Evolutionary conservation across 2,888 invertebrate genomes (phyloP), one percentile per base, ranked within the genome.

Genomic region (Hirtodrosophila histrioides): DNA sequence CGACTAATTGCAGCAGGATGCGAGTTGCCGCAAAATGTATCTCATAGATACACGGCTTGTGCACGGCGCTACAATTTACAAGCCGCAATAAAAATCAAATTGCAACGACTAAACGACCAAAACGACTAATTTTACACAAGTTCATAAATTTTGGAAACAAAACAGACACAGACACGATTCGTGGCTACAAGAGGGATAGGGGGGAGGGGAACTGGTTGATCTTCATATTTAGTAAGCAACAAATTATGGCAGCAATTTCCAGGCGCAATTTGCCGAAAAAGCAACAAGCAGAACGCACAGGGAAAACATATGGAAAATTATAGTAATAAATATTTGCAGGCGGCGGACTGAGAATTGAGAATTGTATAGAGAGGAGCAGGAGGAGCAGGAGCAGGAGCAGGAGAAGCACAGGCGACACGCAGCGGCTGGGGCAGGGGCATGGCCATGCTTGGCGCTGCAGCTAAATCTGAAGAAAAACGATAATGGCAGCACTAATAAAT

Each of bases 401-500:
- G 4, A 5, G 31, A 11, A 17, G 46, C 3, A 8, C 35, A 48
- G 55, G 72, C 68, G 79, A 73, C 81, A 81, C 75, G 69, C 82
- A 68, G 75, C 67, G 4, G 27, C 49, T 31, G 53, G 33, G 9
- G 7, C 7, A 3, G 27, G n/a, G 12, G 37, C 53, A 39, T 12
- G 17, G 17, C 17, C 41, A 12, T 43, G 36, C 58, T 58, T 17
- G 71, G 48, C 58, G 57, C 51, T 64, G 75, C 71, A 77, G 77
- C 78, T 78, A 87, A 88, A 88, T 83, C 84, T 85, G 86, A 86
- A 85, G 84, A 85, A 86, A 78, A 79, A 79, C 88, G 78, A 86
- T 85, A 81, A 88, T 87, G 87, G 84, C 80, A 88, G 82, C 88
- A 88, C 88, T 87, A 87, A 87, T 86, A 87, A 87, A 85, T 87